These are phyloP conservation scores for Oryzias sinensis DNA, from an alignment of 2,797 vertebrate genomes.

Conservation along the genomic window DNA sequence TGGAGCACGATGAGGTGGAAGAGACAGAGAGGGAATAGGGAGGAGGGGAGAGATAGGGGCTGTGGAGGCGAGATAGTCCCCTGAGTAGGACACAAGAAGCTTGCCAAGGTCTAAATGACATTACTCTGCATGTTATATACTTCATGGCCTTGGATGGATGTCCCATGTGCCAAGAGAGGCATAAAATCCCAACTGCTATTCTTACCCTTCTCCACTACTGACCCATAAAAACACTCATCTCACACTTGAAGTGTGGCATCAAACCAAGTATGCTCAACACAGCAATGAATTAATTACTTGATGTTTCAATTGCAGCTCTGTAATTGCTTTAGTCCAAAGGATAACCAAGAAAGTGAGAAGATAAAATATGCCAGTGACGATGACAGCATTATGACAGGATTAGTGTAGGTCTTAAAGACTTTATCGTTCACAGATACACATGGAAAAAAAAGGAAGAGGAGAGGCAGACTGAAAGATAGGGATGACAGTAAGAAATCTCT, in stretches of 20 bases:
- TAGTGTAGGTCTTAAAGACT: conserved; percentile 67
- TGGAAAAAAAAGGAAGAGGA: conserved; percentile 4
- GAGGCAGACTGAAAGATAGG: conserved; percentile 4
- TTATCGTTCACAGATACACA: conserved; percentile 55
- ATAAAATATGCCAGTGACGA: conserved; percentile 77
- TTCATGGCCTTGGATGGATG: conserved; percentile 71
- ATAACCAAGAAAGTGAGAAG: conserved; percentile 66
- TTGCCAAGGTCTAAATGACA: conserved; percentile 80
- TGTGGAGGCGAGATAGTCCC: conserved; percentile 66
- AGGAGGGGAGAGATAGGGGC: conserved; percentile 55
- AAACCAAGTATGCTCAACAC: conserved; percentile 84
- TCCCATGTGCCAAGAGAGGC: conserved; percentile 71
- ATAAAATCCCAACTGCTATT: conserved; percentile 80
- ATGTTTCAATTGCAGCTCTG: conserved; percentile 85
- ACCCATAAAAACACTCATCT: conserved; percentile 78
- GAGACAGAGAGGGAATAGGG: conserved; percentile 46
- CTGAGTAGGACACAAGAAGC: conserved; percentile 68
- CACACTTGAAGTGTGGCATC: conserved; percentile 72
- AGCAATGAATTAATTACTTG: conserved; percentile 91
- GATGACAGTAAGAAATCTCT: conserved; percentile 15
- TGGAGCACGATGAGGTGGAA: conserved; percentile 38
- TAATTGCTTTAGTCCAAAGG: conserved; percentile 73
- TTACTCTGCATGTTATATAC: conserved; percentile 74
- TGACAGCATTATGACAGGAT: conserved; percentile 78
- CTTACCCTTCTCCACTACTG: conserved; percentile 81